Base-by-base conservation (phyloP, 2,888 invertebrate genomes). In the Stramonita haemastoma region DNA sequence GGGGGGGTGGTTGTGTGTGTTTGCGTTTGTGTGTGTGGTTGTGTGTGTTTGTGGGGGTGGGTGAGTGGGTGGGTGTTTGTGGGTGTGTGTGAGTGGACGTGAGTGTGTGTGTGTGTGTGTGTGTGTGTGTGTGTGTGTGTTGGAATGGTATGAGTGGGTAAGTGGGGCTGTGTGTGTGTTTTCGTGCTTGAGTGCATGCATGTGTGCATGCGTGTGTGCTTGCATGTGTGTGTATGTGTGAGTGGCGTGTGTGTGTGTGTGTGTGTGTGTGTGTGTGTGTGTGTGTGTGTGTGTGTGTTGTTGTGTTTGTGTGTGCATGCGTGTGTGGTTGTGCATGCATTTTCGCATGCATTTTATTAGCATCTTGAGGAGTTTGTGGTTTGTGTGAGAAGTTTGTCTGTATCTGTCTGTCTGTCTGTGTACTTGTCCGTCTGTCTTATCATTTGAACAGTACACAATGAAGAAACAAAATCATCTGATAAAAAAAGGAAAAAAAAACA, bases 231-330 rank as follows among this genome's bases (percentile, higher is more conserved):
- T n/a, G n/a, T n/a, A n/a, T n/a, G n/a, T n/a, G n/a, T n/a, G n/a
- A n/a, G n/a, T n/a, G n/a, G n/a, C n/a, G n/a, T n/a, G n/a, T n/a
- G n/a, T n/a, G n/a, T n/a, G n/a, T n/a, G n/a, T n/a, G n/a, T n/a
- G n/a, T 70, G 34, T 36, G 36, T 81, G 81, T 36, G 81, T n/a
- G 70, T 70, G 36, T n/a, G 13, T 36, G 11, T 19, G 17, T 81
- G 81, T 36, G 81, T 81, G n/a, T 81, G 22, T 84, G 22, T 84
- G 84, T 84, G n/a, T 56, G 84, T 81, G 81, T 81, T 26, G 13
- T n/a, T 84, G 34, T 36, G 36, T 81, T 17, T 81, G 81, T 56
- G 81, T 81, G 36, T 22, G 36, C 22, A 36, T 81, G 81, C 15
- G 29, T 46, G 81, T 29, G 29, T 84, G 29, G 29, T 11, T 85